phyloP scores from a whole-genome alignment of 2,888 invertebrate species.

The Pristionchus maxplancki region DNA sequence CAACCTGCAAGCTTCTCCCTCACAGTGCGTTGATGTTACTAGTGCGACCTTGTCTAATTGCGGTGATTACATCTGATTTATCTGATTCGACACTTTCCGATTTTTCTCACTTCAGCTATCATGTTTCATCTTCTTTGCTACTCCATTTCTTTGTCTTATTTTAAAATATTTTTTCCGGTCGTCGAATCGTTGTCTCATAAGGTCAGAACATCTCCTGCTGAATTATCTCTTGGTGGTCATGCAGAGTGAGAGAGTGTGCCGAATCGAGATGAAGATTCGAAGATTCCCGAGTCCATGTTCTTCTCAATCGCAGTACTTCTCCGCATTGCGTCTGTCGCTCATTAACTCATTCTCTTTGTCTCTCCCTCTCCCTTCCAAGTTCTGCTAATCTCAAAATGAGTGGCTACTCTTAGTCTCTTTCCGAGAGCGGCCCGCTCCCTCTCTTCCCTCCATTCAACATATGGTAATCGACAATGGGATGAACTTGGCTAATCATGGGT shows the following conservation, averaged over 20 bases:
- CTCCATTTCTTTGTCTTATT: too few species aligned
- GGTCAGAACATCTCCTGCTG: too few species aligned
- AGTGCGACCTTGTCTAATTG: too few species aligned
- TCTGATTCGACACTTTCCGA: not conserved
- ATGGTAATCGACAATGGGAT: conserved; percentile 44
- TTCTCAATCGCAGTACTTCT: conserved; percentile 32
- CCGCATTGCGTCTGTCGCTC: conserved; percentile 43
- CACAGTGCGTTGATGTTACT: too few species aligned
- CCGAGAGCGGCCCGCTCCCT: not conserved
- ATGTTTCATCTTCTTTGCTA: too few species aligned
- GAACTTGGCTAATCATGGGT: conserved; percentile 50
- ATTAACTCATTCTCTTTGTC: conserved; percentile 40
- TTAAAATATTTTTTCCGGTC: too few species aligned
- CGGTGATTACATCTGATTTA: not conserved
- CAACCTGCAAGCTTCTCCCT: too few species aligned
- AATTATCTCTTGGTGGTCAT: too few species aligned
- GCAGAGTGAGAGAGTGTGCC: too few species aligned
- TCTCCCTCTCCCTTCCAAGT: conserved; percentile 30
- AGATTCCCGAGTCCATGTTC: too few species aligned
- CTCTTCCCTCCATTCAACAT: conserved; percentile 39
- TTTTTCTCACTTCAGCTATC: not conserved
- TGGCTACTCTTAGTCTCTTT: conserved; percentile 30
- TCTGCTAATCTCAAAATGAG: conserved; percentile 50
- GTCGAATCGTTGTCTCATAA: too few species aligned
- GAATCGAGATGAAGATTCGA: too few species aligned